Percentiles rank a stretch among this genome's conserved stretches.
phyloP scores from a whole-genome alignment of 2,888 invertebrate species.

The Drosophila fulvimacula region DNA sequence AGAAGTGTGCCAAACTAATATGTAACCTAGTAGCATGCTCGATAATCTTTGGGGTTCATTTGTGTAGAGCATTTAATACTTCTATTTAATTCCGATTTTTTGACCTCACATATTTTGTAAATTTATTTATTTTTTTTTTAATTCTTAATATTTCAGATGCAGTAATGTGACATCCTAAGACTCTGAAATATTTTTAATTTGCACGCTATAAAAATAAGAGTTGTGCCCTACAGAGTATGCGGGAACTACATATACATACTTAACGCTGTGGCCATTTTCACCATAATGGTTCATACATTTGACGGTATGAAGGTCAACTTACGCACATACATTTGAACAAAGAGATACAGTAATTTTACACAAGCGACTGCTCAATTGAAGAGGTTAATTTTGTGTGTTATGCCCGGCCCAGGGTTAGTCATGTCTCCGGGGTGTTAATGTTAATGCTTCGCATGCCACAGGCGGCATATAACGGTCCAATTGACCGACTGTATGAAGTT shows the following conservation, averaged over 20 bases:
- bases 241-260: not conserved
- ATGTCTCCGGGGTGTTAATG: slow-evolving; percentile 65
- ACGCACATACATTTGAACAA: slow-evolving; percentile 14
- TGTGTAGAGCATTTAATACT: too few species aligned
- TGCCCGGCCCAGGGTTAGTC: slow-evolving; percentile 65
- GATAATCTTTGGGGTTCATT: too few species aligned
- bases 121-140: too few species aligned
- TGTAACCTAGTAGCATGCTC: too few species aligned
- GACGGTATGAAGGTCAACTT: slow-evolving; percentile 73
- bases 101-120: too few species aligned
- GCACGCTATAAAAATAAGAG: not conserved
- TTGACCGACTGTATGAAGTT: slow-evolving; percentile 20
- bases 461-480: slow-evolving; percentile 36
- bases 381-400: slow-evolving; percentile 69
- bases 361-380: slow-evolving; percentile 67
- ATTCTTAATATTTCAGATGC: too few species aligned
- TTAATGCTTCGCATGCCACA: slow-evolving; percentile 60
- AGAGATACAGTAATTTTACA: slow-evolving; percentile 23
- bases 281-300: slow-evolving; percentile 25
- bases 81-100: too few species aligned
- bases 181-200: not conserved
- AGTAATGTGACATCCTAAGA: too few species aligned
- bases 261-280: slow-evolving; percentile 4
- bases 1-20: not conserved
- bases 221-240: slow-evolving; percentile 1